Base-by-base conservation (phyloP, 2,888 invertebrate genomes). In the Eupithecia subfuscata region DNA sequence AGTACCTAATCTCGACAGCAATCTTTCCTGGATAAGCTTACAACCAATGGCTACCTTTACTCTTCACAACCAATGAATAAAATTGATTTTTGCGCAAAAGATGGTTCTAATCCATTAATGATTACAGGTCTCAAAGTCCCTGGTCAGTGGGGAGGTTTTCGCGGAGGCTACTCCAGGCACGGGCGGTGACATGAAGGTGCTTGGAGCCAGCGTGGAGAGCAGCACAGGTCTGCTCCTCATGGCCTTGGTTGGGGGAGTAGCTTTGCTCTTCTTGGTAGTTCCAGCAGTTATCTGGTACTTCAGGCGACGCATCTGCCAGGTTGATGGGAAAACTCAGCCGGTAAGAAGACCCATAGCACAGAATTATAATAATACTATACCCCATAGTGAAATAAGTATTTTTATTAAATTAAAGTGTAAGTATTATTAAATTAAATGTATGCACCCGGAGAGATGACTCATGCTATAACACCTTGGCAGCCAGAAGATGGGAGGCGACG, bases 251-350 rank as follows among this genome's bases (percentile, higher is more conserved):
- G 86, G 91, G 8, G 92, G 91, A 8, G 90, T 89, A 18, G 87
- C 89, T 30, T 79, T 92, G 8, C 81, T 93, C 67, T 80, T 93
- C 76, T 74, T 93, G 22, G 78, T 91, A 43, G 81, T 90, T 60
- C 82, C 82, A 3, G 77, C 84, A 25, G 76, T 87, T n/a, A 81
- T 91, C 69, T 87, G 90, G 83, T 93, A 91, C 84, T 83, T 93
- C 75, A 91, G 88, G 77, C 90, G 88, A 84, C 85, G 91, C 16
- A 89, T 90, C 67, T 89, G 92, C 73, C 88, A 87, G n/a, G 89
- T 91, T 14, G 90, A 93, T 76, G 91, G 92, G 60, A 95, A 94
- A 89, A 85, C 91, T 12, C 90, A 92, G 83, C 94, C 93, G 86
- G 95, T 95, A 89, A 89, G 76, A 25, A 34, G 18, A 69, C 12